Percentiles rank a stretch among this genome's conserved stretches.
phyloP scores from a whole-genome alignment of 2,113 vertebrate species.

The Poeciliopsis occidentalis region DNA sequence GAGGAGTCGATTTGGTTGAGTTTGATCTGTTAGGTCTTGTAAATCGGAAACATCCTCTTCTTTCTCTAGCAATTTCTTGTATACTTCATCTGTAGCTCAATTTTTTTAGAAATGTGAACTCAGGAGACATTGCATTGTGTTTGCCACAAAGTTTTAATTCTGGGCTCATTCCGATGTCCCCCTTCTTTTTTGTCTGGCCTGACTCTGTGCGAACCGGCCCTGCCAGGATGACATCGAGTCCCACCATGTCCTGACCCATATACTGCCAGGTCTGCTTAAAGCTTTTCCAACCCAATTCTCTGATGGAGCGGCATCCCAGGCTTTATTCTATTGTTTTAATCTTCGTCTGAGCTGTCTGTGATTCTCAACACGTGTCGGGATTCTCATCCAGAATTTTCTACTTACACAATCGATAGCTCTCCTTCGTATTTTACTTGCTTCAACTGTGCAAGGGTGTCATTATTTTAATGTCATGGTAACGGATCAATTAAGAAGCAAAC shows the following conservation, averaged over 20 bases:
- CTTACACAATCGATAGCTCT: not conserved
- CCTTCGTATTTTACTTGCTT: conserved; percentile 1
- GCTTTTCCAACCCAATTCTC: conserved; percentile 39
- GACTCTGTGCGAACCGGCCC: not conserved
- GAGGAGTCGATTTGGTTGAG: not conserved
- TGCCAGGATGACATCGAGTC: conserved; percentile 26
- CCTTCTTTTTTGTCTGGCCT: conserved; percentile 11
- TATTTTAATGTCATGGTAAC: conserved; percentile 7
- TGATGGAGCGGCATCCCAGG: conserved; percentile 14
- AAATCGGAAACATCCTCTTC: no score
- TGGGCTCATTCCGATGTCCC: conserved; percentile 39
- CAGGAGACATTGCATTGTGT: conserved; percentile 7
- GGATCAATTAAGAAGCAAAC: not conserved
- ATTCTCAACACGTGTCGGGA: not conserved
- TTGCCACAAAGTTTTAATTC: conserved; percentile 40
- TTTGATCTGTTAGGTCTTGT: not conserved
- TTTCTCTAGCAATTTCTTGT: not conserved
- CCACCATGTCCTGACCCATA: conserved; percentile 65
- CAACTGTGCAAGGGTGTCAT: not conserved
- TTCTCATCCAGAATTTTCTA: not conserved
- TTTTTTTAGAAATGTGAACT: conserved; percentile 5
- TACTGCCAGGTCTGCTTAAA: conserved; percentile 36
- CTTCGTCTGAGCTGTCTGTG: conserved; percentile 26
- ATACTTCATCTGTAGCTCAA: conserved; percentile 17
- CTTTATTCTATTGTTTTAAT: conserved; percentile 48